Percentiles rank a stretch among this genome's conserved stretches.
Conservation (phyloP, 1,140 invertebrate species). For the Lysiphlebus fabarum region DNA sequence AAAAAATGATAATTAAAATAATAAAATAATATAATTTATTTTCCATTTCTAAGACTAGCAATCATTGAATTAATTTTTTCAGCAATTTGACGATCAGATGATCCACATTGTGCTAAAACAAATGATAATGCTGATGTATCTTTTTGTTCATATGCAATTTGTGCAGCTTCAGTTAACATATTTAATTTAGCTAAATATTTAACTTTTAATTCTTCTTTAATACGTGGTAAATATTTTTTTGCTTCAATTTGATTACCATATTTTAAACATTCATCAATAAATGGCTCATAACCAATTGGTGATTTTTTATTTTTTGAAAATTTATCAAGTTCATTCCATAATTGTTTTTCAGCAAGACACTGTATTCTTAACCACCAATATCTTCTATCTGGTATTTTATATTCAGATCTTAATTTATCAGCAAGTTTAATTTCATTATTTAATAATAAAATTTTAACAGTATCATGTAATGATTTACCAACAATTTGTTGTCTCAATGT, state of each 20-base stretch:
- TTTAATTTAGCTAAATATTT: constrained; percentile 85
- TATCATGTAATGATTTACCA: constrained; percentile 82
- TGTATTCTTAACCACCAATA: constrained; percentile 88
- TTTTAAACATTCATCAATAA: constrained; percentile 86
- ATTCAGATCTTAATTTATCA: constrained; percentile 84
- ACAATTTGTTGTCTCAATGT: constrained; percentile 61
- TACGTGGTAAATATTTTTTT: constrained; percentile 78
- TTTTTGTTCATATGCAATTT: constrained; percentile 76
- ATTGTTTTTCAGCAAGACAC: constrained; percentile 68
- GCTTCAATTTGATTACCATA: constrained; percentile 74
- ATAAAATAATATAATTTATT: constrained; percentile 23
- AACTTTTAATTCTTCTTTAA: constrained; percentile 83
- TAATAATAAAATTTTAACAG: constrained; percentile 71
- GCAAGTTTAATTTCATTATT: constrained; percentile 78
- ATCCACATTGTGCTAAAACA: constrained; percentile 65
- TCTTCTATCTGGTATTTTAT: constrained; percentile 88
- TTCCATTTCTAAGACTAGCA: constrained; percentile 35
- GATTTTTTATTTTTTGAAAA: constrained; percentile 90
- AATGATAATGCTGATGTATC: constrained; percentile 68
- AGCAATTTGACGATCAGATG: constrained; percentile 39
- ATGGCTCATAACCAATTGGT: constrained; percentile 91
- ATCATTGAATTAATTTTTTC: constrained; percentile 41
- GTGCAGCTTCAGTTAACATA: constrained; percentile 74
- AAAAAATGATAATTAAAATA: constrained; percentile 12
- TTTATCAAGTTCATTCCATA: constrained; percentile 87